Conservation (phyloP, 2,888 invertebrate genomes). For the Calameuta pallipes region DNA sequence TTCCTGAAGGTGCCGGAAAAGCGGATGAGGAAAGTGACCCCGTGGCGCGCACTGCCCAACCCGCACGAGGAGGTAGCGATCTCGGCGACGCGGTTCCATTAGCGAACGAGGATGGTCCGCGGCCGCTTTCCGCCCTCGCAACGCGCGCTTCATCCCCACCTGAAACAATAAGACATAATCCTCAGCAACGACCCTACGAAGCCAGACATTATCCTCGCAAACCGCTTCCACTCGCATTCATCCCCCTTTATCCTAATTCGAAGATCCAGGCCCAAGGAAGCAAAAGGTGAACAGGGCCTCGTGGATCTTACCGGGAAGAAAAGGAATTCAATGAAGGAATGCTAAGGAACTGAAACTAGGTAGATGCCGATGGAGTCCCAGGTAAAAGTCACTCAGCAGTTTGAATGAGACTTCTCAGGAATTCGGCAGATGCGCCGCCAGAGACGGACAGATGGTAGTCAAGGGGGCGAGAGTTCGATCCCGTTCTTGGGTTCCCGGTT, state of each 20-base stretch:
- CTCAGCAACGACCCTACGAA: too few species aligned
- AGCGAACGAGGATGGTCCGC: slow-evolving; percentile 63
- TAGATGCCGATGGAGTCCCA: slow-evolving; percentile 35
- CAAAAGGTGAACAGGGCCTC: neutral
- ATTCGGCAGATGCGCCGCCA: slow-evolving; percentile 49
- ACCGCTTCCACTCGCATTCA: slow-evolving; percentile 1
- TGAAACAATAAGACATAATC: slow-evolving; percentile 35
- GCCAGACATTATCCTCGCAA: neutral
- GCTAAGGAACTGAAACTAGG: slow-evolving; percentile 20
- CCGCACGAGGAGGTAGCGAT: slow-evolving; percentile 62
- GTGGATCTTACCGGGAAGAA: slow-evolving; percentile 27
- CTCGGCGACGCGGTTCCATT: slow-evolving; percentile 64
- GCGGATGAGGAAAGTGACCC: slow-evolving; percentile 21
- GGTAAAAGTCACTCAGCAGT: slow-evolving; percentile 47
- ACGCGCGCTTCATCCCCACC: slow-evolving; percentile 67
- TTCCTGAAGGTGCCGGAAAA: neutral
- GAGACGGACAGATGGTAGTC: slow-evolving; percentile 34
- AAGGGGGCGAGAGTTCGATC: slow-evolving; percentile 26
- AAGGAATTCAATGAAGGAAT: slow-evolving; percentile 39
- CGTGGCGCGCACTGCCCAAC: slow-evolving; percentile 59
- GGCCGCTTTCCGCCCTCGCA: slow-evolving; percentile 66
- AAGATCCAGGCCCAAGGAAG: neutral
- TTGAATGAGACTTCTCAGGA: slow-evolving; percentile 53
- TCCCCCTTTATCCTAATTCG: neutral
- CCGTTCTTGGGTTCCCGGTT: slow-evolving; percentile 30